Conservation (phyloP, 2,113 vertebrate genomes). For the Psittacus erithacus region DNA sequence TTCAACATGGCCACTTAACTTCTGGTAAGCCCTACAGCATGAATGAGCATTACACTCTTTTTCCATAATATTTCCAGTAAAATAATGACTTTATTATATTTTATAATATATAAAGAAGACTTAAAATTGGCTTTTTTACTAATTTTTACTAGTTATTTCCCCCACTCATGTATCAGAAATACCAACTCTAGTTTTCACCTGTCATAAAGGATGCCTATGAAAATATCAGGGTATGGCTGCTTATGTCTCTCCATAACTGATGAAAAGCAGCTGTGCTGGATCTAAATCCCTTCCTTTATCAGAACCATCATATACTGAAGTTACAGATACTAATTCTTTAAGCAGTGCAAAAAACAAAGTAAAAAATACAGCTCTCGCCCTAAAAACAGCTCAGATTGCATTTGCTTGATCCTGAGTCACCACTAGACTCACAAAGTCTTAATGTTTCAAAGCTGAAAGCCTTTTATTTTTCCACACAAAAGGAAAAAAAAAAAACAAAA, state of each 20-base stretch:
- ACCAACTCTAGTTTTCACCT: background rate
- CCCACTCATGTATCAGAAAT: background rate
- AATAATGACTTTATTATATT: conserved; percentile 33
- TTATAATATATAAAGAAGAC: conserved; percentile 20
- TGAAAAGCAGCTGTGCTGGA: conserved; percentile 20
- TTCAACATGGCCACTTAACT: background rate
- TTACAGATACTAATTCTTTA: conserved; percentile 7
- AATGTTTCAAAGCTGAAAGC: background rate
- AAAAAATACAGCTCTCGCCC: background rate
- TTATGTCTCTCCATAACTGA: background rate
- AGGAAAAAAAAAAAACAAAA: background rate
- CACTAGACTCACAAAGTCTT: background rate
- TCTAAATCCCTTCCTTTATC: background rate
- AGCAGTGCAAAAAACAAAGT: background rate
- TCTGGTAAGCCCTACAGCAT: background rate
- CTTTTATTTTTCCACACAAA: conserved; percentile 5
- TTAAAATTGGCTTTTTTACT: background rate
- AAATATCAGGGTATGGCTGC: background rate
- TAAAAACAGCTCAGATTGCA: background rate
- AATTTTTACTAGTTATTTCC: conserved; percentile 1
- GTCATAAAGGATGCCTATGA: background rate
- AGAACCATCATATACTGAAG: background rate
- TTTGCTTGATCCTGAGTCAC: conserved; percentile 17
- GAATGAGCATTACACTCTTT: background rate
- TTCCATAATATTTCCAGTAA: background rate